These are phyloP conservation scores for Aspidapion aeneum DNA, from an alignment of 2,888 invertebrate genomes.

Conservation along the genomic window DNA sequence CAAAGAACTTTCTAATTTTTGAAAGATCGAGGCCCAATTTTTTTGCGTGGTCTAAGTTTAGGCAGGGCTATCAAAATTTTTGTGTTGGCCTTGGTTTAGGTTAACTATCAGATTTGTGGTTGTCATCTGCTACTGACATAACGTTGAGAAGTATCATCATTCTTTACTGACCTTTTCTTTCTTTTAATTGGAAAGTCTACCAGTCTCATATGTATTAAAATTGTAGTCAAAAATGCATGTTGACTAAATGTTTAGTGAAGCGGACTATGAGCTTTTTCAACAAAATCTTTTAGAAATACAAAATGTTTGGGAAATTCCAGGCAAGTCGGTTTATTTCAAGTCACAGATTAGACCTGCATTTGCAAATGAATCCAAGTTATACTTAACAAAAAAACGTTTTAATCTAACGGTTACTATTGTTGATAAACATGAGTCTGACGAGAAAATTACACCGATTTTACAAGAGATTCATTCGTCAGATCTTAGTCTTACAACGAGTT, in stretches of 20 bases:
- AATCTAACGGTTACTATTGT: background rate
- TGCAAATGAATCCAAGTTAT: background rate
- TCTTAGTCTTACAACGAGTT: background rate
- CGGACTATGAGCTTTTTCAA: background rate
- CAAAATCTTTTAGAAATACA: background rate
- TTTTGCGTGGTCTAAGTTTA: no score
- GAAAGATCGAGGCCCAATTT: no score
- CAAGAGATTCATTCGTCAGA: background rate
- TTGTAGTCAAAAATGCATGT: no score
- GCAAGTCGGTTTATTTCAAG: background rate
- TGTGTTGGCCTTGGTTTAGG: no score
- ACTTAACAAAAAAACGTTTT: background rate
- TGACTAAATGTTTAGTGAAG: background rate
- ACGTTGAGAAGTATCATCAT: no score
- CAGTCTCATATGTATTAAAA: no score
- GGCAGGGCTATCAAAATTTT: no score
- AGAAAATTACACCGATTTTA: background rate
- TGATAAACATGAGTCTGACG: background rate
- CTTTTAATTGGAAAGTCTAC: no score
- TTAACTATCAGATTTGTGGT: no score
- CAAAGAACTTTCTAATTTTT: no score
- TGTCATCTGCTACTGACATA: no score
- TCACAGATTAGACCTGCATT: background rate
- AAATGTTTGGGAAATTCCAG: background rate
- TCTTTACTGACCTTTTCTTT: no score